These are phyloP conservation scores for Drosophila affinis DNA, from an alignment of 2,888 invertebrate species.

Conservation along the genomic window DNA sequence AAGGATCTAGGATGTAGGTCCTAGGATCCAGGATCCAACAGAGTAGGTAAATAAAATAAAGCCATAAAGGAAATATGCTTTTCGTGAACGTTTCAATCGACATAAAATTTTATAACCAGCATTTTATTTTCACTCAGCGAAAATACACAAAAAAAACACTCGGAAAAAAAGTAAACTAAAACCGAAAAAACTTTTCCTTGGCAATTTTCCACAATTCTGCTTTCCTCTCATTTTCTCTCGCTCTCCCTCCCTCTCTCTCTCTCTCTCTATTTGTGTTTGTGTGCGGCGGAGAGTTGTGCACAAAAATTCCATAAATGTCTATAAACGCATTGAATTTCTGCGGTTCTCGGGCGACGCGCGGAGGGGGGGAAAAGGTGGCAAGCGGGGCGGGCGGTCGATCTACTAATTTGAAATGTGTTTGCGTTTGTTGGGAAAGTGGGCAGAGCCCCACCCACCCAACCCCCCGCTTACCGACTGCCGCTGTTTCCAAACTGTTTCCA, in stretches of 20 bases:
- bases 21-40: constrained; percentile 8
- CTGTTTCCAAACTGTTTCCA: constrained; percentile 6
- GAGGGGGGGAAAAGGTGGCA: background rate
- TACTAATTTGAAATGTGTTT: constrained; percentile 45
- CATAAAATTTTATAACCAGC: constrained; percentile 67
- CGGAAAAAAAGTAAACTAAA: too few species aligned
- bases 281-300: constrained; percentile 7
- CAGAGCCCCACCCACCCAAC: too few species aligned
- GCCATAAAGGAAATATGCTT: constrained; percentile 73
- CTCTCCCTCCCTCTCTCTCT: constrained; percentile 1
- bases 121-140: constrained; percentile 64
- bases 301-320: constrained; percentile 61
- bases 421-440: constrained; percentile 6
- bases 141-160: too few species aligned
- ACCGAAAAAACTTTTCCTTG: constrained; percentile 33
- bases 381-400: constrained; percentile 1
- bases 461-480: background rate
- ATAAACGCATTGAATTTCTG: constrained; percentile 57
- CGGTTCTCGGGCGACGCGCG: constrained; percentile 4
- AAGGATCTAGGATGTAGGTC: constrained; percentile 3
- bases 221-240: background rate
- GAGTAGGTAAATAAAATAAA: constrained; percentile 70
- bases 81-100: constrained; percentile 68
- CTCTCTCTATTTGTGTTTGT: constrained; percentile 54
- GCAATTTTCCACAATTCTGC: constrained; percentile 26